phyloP scores from a whole-genome alignment of 2,113 vertebrate species.

The Arenaria interpres region DNA sequence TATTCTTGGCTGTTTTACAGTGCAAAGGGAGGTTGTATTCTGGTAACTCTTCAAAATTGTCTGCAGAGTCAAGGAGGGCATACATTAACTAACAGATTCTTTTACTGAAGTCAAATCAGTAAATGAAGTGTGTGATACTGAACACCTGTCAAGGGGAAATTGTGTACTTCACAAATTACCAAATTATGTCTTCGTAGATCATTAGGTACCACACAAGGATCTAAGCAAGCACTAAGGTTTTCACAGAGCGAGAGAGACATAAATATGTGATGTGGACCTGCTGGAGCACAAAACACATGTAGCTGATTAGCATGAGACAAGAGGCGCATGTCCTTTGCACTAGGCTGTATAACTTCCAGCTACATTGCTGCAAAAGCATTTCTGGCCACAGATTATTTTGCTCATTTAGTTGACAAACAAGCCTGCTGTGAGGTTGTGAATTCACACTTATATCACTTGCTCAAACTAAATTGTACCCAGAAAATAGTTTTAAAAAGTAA shows the following conservation, averaged over 20 bases:
- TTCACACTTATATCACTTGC: neutral
- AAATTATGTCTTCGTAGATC: neutral
- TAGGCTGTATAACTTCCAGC: neutral
- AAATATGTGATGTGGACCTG: neutral
- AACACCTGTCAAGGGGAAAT: neutral
- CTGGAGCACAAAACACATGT: neutral
- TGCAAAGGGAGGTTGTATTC: neutral
- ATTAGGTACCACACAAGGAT: neutral
- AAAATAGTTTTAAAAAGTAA: conserved; percentile 3
- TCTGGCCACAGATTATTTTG: neutral
- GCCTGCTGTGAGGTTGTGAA: neutral
- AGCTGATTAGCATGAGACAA: neutral
- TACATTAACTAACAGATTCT: neutral
- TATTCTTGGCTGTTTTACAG: neutral
- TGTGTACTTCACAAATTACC: neutral
- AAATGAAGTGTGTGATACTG: neutral
- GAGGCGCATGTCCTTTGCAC: neutral
- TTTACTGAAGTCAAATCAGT: neutral
- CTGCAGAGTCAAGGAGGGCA: neutral
- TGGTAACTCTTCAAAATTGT: neutral
- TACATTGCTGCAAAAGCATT: neutral
- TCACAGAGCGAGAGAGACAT: neutral
- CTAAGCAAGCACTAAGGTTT: neutral
- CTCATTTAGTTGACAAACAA: neutral
- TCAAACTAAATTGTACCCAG: neutral